Evolutionary conservation across 2,888 invertebrate genomes (phyloP).

Genomic region (Patella depressa): DNA sequence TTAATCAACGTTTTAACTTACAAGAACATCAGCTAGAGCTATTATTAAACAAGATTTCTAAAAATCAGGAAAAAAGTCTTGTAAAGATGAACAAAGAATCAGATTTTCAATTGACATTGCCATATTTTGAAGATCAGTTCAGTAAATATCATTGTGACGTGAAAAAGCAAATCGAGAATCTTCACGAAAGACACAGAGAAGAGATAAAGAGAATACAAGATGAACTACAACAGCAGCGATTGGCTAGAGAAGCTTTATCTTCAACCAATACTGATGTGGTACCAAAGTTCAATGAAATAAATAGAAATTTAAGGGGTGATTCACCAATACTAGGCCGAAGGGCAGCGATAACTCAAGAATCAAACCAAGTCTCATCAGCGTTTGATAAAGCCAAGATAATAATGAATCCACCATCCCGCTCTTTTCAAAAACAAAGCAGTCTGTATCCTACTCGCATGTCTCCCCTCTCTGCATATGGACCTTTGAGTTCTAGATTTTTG

Average conservation of each 20-base stretch:
- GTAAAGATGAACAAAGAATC: background rate
- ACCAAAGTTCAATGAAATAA: background rate
- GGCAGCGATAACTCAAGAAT: background rate
- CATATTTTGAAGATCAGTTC: conserved; percentile 32
- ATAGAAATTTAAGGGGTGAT: background rate
- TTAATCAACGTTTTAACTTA: conserved; percentile 16
- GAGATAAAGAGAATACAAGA: conserved; percentile 47
- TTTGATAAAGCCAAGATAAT: background rate
- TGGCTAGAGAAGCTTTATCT: background rate
- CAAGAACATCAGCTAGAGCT: conserved; percentile 27
- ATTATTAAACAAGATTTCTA: background rate
- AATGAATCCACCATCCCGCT: background rate
- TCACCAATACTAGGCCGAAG: background rate
- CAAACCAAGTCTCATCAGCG: background rate
- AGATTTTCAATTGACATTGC: conserved; percentile 25
- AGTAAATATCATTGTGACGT: conserved; percentile 29
- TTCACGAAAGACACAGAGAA: conserved; percentile 44
- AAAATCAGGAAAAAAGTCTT: background rate
- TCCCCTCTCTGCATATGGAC: background rate
- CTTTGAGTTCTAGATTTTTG: conserved; percentile 3
- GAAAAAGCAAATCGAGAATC: conserved; percentile 44
- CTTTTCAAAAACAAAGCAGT: background rate
- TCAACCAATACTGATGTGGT: background rate
- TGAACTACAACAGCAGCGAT: conserved; percentile 34
- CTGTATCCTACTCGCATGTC: background rate